Evolutionary conservation across 2,797 vertebrate genomes (phyloP).

Genomic region (Gallinago solitaria): DNA sequence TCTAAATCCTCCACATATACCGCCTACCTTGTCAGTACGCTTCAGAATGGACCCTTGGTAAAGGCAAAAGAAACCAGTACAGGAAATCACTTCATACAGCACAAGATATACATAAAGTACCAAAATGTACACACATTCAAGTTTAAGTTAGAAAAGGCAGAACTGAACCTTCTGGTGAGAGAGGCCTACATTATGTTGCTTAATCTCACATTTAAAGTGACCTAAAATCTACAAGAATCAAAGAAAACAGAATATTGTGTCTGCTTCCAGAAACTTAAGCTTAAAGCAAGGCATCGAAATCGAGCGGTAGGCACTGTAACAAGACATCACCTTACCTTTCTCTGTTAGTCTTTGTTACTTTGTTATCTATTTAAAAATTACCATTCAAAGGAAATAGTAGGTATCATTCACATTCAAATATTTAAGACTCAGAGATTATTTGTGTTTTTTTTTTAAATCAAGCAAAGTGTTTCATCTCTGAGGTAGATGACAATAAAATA

Average conservation of each 20-base stretch:
- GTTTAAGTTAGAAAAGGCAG: constrained; percentile 26
- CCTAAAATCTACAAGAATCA: constrained; percentile 37
- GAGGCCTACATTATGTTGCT: constrained; percentile 22
- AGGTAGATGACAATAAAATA: constrained; percentile 46
- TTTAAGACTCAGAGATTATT: constrained; percentile 50
- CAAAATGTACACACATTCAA: constrained; percentile 47
- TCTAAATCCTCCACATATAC: background rate
- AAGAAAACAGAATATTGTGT: constrained; percentile 36
- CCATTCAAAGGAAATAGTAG: constrained; percentile 20
- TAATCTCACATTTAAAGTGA: constrained; percentile 47
- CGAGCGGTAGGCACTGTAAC: background rate
- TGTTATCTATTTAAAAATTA: constrained; percentile 51
- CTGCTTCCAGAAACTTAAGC: constrained; percentile 11
- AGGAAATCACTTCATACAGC: constrained; percentile 45
- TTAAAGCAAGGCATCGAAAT: constrained; percentile 54
- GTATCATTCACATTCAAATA: constrained; percentile 51
- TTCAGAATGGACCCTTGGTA: constrained; percentile 36
- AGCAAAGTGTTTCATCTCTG: constrained; percentile 36
- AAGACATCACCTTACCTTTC: constrained; percentile 17
- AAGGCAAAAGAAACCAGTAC: constrained; percentile 53
- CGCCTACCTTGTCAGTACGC: background rate
- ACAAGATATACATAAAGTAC: constrained; percentile 63
- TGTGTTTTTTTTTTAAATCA: background rate
- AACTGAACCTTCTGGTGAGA: constrained; percentile 26
- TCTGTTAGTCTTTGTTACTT: constrained; percentile 54